Conservation (phyloP, 2,888 invertebrate species). For the Leptodirus hochenwartii region DNA sequence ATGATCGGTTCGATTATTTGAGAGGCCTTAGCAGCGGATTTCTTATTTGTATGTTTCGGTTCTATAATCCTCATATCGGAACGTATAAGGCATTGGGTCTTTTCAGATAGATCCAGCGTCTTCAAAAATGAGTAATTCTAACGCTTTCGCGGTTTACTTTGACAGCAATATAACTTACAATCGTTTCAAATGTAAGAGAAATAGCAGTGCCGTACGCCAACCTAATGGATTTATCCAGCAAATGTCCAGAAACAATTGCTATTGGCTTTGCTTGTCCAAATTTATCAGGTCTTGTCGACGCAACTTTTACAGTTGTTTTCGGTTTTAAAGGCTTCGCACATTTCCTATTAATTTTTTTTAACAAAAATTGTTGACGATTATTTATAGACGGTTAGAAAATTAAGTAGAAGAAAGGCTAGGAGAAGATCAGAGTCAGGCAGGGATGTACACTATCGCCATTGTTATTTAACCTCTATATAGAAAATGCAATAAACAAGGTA, state of each 20-base stretch:
- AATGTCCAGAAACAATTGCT: slow-evolving; percentile 30
- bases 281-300: no score
- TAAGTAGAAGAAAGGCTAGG: no score
- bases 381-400: no score
- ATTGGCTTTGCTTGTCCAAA: slow-evolving; percentile 32
- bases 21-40: slow-evolving; percentile 16
- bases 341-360: slow-evolving; percentile 18
- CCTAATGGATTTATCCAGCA: slow-evolving; percentile 27
- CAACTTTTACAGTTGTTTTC: slow-evolving; percentile 38
- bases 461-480: no score
- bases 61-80: slow-evolving; percentile 18
- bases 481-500: no score
- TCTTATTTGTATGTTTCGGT: slow-evolving; percentile 5
- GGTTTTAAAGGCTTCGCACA: slow-evolving; percentile 44
- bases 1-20: slow-evolving; percentile 28
- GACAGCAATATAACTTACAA: slow-evolving; percentile 24
- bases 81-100: slow-evolving; percentile 30
- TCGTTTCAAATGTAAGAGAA: slow-evolving; percentile 38
- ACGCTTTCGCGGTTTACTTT: background rate
- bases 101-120: slow-evolving; percentile 17
- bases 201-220: slow-evolving; percentile 39
- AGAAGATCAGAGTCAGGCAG: no score
- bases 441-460: no score
- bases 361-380: no score
- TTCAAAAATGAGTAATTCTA: background rate